Evolutionary conservation across 2,113 vertebrate genomes (phyloP).

Genomic region (Scophthalmus maximus): DNA sequence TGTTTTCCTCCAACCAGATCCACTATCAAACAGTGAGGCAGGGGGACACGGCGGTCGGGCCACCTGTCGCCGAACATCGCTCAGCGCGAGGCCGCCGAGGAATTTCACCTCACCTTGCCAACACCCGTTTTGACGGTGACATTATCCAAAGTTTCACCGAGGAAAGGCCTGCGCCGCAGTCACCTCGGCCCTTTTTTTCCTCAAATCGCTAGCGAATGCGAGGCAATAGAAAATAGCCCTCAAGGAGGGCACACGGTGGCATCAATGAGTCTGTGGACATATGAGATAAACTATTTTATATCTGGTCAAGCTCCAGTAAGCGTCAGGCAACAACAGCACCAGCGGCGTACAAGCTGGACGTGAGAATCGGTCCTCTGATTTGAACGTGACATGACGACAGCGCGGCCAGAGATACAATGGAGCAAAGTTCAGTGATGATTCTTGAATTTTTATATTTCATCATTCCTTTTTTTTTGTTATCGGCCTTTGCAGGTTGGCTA

Average conservation of each 20-base stretch:
- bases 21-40: constrained; percentile 61
- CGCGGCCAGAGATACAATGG: not conserved
- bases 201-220: not conserved
- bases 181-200: not conserved
- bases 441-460: not conserved
- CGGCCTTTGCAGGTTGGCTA: not conserved
- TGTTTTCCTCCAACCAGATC: constrained; percentile 60
- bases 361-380: too few species aligned
- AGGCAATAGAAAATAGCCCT: not conserved
- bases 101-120: constrained; percentile 62
- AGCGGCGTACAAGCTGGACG: too few species aligned
- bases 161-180: constrained; percentile 8
- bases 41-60: constrained; percentile 28
- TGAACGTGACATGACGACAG: not conserved
- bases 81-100: constrained; percentile 45
- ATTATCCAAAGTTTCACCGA: constrained; percentile 20
- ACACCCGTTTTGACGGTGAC: constrained; percentile 52
- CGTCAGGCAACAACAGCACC: too few species aligned
- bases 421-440: not conserved
- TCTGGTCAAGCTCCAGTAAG: too few species aligned
- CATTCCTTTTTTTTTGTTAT: not conserved
- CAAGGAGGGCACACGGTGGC: not conserved
- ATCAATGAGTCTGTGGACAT: not conserved
- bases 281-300: not conserved
- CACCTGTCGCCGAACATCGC: constrained; percentile 72